Evolutionary conservation across 2,113 vertebrate genomes (phyloP), one percentile per base, ranked within the genome.

Genomic region (Otis tarda): DNA sequence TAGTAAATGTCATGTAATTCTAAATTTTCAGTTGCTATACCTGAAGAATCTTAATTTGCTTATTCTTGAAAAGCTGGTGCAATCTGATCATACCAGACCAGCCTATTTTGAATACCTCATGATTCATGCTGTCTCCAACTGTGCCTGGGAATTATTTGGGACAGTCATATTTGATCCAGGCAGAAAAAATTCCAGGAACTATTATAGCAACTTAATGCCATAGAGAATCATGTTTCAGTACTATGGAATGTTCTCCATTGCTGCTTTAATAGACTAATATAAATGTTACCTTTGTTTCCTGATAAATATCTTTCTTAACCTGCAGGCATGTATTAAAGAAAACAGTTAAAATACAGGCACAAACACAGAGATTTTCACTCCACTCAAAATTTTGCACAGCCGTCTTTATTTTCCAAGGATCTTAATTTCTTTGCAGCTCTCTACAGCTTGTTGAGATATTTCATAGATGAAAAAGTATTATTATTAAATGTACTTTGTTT

Each of bases 61-160:
- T 82, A 30, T 83, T 94, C 88, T 92, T 95, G 59, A 90, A 88
- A 95, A 92, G 50, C 28, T 80, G 28, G 22, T 61, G 61, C 49
- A 45, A 49, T 65, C 24, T 88, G 59, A 77, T 83, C 15, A 41
- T 80, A 57, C 14, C 20, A 86, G 55, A 90, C 16, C 37, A 92
- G 59, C 14, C 23, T 73, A 57, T 86, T 93, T 86, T 83, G 67
- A 86, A 41, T 53, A 77, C n/a, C 88, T 91, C 24, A 6, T 90
- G 82, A 90, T 65, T 88, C 59, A 77, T 80, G 25, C 25, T 77
- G 4, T 67, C 56, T 94, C 83, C 79, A 83, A 0, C 31, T 83
- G 68, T 74, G 50, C 47, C 59, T 89, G 27, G 37, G 71, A 93
- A 92, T 86, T 94, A 86, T 83, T 80, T 93, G 64, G 64, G 79